Base-by-base conservation (phyloP, 2,888 invertebrate genomes). In the Nymphalis polychloros region DNA sequence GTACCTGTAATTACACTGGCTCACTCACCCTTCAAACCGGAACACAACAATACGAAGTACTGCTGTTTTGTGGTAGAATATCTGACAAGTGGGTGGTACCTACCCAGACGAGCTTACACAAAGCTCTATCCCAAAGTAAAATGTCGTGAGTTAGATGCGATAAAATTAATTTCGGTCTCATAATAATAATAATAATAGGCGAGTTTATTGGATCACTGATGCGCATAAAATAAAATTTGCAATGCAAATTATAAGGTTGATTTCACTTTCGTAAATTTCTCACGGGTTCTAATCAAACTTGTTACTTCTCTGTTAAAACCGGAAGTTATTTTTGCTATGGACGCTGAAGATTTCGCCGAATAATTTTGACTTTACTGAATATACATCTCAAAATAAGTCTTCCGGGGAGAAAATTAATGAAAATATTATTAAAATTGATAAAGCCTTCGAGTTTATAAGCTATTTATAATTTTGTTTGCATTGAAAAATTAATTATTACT, bases 231-330 rank as follows among this genome's bases (percentile, higher is more conserved):
- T 84, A 81, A 83, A 84, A 86, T 88, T 87, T 83, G 81, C 84
- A 86, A 85, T 88, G 81, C 85, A 86, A 87, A 87, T 88, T 82
- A 79, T 78, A 78, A 81, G 84, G 80, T 83, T 85, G 78, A 84
- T 84, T 84, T 84, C 79, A 78, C 80, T 79, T 79, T 83, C 84
- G 86, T 82, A 81, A 87, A 86, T 84, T 86, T 84, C 82, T 79
- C 78, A 74, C 78, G 78, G 77, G 79, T 83, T 79, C 81, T 81
- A 81, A 83, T 83, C 76, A 81, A 84, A 85, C 76, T 84, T 84
- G 81, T 77, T 74, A 82, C 81, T 83, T 81, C 78, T 79, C 81
- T 73, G 68, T 72, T 75, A 67, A 55, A 57, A 57, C 35, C 19
- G 19, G 35, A 35, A n/a, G 57, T 27, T 27, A 27, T 16, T 53